Evolutionary conservation across 2,797 vertebrate genomes (phyloP).

Genomic region (Enteromius mattozi): DNA sequence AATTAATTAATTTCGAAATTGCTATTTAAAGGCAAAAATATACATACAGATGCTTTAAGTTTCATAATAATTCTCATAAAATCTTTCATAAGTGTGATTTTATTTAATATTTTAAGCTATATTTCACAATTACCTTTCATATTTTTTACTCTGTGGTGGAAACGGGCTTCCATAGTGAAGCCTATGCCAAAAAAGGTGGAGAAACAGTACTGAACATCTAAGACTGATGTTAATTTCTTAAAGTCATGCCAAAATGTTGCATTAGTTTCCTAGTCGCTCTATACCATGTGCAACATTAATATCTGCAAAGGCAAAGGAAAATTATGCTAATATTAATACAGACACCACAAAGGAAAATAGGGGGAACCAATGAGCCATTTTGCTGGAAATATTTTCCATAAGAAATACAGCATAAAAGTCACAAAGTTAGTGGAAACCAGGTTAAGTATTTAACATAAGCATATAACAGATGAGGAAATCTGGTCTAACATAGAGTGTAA

Average conservation of each 20-base stretch:
- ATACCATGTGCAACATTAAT: not conserved
- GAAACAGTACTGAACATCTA: slow-evolving; percentile 18
- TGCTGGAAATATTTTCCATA: not conserved
- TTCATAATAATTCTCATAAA: not conserved
- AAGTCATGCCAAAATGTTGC: not conserved
- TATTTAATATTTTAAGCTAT: not conserved
- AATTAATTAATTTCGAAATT: not conserved
- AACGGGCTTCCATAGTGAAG: slow-evolving; percentile 39
- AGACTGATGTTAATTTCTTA: slow-evolving; percentile 2
- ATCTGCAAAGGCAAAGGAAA: not conserved
- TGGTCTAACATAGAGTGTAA: not conserved
- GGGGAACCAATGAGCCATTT: not conserved
- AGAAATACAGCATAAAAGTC: not conserved
- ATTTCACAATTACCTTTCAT: slow-evolving; percentile 19
- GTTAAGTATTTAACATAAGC: not conserved
- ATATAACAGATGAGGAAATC: not conserved
- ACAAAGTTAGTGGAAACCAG: not conserved
- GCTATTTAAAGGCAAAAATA: not conserved
- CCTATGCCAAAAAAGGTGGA: slow-evolving; percentile 25
- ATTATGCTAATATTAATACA: slow-evolving; percentile 1
- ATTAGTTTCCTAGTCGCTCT: not conserved
- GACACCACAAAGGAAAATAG: not conserved
- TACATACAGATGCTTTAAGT: not conserved
- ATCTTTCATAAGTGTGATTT: slow-evolving; percentile 2
- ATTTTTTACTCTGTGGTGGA: slow-evolving; percentile 31